These are phyloP conservation scores for Tachypleus tridentatus DNA, from an alignment of 1,140 invertebrate genomes.

Conservation along the genomic window DNA sequence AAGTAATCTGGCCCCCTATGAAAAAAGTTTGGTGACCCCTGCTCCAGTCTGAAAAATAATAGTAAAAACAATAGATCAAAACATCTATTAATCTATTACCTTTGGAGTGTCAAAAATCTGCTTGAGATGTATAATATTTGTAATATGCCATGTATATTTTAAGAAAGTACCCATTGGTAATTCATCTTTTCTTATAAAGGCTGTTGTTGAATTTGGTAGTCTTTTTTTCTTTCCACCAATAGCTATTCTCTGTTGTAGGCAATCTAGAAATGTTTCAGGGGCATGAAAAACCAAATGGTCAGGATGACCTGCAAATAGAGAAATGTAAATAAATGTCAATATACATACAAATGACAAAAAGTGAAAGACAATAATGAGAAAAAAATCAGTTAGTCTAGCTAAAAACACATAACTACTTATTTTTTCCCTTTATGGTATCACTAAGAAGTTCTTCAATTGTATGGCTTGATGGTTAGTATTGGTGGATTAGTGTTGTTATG, in stretches of 20 bases:
- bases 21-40: too few species aligned
- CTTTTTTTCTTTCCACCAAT: constrained; percentile 50
- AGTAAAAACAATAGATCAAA: background rate
- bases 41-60: too few species aligned
- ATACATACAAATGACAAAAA: constrained; percentile 3
- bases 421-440: too few species aligned
- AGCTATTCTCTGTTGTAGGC: constrained; percentile 54
- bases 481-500: too few species aligned
- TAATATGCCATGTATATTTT: constrained; percentile 61
- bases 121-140: constrained; percentile 57
- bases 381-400: background rate
- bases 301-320: constrained; percentile 35
- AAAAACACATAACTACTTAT: too few species aligned
- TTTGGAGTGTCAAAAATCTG: constrained; percentile 59
- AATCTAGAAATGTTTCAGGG: constrained; percentile 56
- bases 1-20: too few species aligned
- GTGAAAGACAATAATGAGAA: background rate
- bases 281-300: constrained; percentile 57
- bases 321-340: too few species aligned
- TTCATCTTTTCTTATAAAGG: constrained; percentile 46
- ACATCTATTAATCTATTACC: constrained; percentile 32
- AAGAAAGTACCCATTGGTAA: constrained; percentile 55
- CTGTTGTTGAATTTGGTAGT: constrained; percentile 47
- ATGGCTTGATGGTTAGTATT: too few species aligned
- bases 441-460: too few species aligned